Conservation (phyloP, 1,140 invertebrate genomes). For the Hypothenemus hampei region DNA sequence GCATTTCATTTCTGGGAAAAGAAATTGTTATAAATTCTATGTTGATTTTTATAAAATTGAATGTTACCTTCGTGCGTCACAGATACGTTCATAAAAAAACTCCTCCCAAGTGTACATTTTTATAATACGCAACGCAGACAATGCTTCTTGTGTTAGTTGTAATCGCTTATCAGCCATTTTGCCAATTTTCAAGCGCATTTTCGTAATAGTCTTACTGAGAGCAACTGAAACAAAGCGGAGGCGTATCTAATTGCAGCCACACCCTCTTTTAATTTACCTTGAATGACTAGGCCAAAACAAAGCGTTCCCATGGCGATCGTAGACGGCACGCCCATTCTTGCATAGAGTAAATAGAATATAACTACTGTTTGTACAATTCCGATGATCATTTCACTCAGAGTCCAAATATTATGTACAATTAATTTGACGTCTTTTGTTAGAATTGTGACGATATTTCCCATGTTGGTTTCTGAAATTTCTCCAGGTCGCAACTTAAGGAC, state of each 20-base stretch:
- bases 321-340: slow-evolving; percentile 63
- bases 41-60: neutral
- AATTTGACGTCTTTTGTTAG: slow-evolving; percentile 76
- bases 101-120: slow-evolving; percentile 90
- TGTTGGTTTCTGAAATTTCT: slow-evolving; percentile 63
- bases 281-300: slow-evolving; percentile 72
- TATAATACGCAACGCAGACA: slow-evolving; percentile 71
- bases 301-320: slow-evolving; percentile 74
- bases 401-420: slow-evolving; percentile 65
- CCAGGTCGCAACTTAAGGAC: slow-evolving; percentile 55
- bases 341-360: slow-evolving; percentile 69
- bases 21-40: neutral
- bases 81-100: slow-evolving; percentile 66
- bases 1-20: slow-evolving; percentile 35
- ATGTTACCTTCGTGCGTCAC: slow-evolving; percentile 29
- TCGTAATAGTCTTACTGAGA: slow-evolving; percentile 26
- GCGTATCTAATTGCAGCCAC: neutral
- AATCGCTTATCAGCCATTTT: slow-evolving; percentile 71
- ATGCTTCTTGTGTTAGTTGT: slow-evolving; percentile 78
- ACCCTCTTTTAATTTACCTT: slow-evolving; percentile 28
- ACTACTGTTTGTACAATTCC: slow-evolving; percentile 71
- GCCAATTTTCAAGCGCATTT: slow-evolving; percentile 29
- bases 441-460: slow-evolving; percentile 81
- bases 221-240: slow-evolving; percentile 25
- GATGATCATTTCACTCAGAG: slow-evolving; percentile 64